Conservation (phyloP, 2,113 vertebrate genomes). For the Platycercus adscitus region DNA sequence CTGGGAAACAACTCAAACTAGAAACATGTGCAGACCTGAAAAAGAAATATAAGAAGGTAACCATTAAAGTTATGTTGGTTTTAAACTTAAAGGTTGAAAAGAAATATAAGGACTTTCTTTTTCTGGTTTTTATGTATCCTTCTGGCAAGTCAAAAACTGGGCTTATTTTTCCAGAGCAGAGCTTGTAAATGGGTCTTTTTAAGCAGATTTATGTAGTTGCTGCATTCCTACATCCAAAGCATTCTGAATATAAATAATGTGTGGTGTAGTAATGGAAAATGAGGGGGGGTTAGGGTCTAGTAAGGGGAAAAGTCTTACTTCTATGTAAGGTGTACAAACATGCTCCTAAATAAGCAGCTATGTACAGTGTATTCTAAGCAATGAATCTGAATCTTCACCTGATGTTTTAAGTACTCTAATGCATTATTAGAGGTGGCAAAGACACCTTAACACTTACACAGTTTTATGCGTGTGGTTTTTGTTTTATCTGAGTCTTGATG, state of each 20-base stretch:
- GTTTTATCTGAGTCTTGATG: background rate
- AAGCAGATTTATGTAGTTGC: fast-evolving
- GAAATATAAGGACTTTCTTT: background rate
- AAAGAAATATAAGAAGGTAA: slow-evolving; percentile 98
- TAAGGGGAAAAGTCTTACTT: background rate
- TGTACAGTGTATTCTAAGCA: background rate
- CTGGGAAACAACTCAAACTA: slow-evolving; percentile 94
- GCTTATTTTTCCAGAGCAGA: background rate
- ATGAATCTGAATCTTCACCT: background rate
- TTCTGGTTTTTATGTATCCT: background rate
- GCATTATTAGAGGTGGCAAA: background rate
- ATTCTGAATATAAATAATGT: background rate
- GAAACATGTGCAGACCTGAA: slow-evolving; percentile 91
- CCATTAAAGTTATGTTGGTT: background rate
- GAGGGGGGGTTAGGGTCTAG: background rate
- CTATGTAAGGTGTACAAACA: background rate
- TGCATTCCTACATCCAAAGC: background rate
- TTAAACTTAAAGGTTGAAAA: background rate
- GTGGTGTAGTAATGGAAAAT: background rate
- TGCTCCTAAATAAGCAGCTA: background rate
- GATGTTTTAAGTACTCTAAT: background rate
- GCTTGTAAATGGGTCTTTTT: background rate
- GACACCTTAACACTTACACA: background rate
- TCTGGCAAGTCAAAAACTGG: background rate
- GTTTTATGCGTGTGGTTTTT: background rate